phyloP scores from a whole-genome alignment of 2,888 invertebrate genomes.

The Macrophya annulata region DNA sequence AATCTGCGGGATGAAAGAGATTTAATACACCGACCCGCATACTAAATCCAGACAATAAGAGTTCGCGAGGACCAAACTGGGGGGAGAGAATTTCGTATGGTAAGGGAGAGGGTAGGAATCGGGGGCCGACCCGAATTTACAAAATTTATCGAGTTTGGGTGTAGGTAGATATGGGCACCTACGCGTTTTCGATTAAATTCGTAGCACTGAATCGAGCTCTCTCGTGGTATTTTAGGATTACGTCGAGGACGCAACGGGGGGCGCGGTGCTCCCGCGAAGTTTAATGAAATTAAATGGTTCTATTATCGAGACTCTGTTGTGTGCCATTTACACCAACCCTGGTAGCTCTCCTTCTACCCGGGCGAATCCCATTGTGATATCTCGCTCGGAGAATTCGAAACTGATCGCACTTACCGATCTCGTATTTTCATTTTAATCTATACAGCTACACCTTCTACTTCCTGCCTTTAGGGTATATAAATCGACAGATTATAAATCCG shows the following conservation, averaged over 20 bases:
- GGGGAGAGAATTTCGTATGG: conserved; percentile 44
- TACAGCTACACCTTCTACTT: conserved; percentile 7
- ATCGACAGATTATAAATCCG: not conserved
- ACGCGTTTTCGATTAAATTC: conserved; percentile 53
- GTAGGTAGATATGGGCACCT: conserved; percentile 32
- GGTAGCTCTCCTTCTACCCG: conserved; percentile 20
- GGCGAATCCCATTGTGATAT: conserved; percentile 20
- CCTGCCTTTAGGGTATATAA: not conserved
- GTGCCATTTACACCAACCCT: conserved; percentile 41
- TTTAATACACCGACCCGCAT: conserved; percentile 64
- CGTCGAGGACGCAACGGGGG: conserved; percentile 11
- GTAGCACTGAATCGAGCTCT: conserved; percentile 35
- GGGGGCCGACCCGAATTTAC: conserved; percentile 54
- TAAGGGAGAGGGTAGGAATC: conserved; percentile 51
- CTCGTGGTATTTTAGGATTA: conserved; percentile 51
- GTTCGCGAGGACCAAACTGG: conserved; percentile 27
- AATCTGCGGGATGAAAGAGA: conserved; percentile 63
- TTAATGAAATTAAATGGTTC: conserved; percentile 54
- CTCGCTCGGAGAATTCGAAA: conserved; percentile 22
- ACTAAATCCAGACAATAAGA: conserved; percentile 61
- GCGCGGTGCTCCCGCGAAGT: conserved; percentile 39
- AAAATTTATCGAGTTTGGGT: conserved; percentile 49
- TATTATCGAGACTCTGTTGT: conserved; percentile 47
- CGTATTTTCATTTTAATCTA: conserved; percentile 42
- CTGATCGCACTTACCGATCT: conserved; percentile 38